A percentile compares a stretch with the other conserved stretches of the same genome.
Evolutionary conservation across 2,888 invertebrate genomes (phyloP).

Genomic region (Andrena haemorrhoa): DNA sequence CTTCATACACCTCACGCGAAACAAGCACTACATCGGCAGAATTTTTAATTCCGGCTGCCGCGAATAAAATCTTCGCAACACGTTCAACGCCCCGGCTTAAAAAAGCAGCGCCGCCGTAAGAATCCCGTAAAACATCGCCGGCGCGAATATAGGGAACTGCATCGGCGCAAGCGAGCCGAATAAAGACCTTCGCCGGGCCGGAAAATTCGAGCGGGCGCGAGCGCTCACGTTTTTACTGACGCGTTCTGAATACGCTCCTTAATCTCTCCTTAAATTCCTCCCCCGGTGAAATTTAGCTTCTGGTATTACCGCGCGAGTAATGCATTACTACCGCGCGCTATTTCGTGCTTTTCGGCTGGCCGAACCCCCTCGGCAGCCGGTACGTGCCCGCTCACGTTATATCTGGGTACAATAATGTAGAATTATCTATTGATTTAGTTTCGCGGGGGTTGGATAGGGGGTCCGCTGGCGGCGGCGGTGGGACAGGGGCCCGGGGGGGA

Average conservation of each 20-base stretch:
- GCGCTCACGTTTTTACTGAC: conserved; percentile 20
- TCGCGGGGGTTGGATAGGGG: neutral
- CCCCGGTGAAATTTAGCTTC: conserved; percentile 21
- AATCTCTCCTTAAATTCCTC: conserved; percentile 33
- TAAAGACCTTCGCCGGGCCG: conserved; percentile 20
- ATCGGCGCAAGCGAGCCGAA: conserved; percentile 6
- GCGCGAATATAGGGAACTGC: neutral
- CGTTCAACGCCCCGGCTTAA: neutral
- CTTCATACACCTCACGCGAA: too few relatives aligned
- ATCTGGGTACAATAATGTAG: conserved; percentile 60
- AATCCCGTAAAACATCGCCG: neutral
- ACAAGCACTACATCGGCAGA: too few relatives aligned
- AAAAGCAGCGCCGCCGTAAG: neutral
- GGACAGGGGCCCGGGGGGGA: conserved; percentile 37
- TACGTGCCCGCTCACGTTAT: conserved; percentile 57
- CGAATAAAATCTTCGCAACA: conserved; percentile 9
- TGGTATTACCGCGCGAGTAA: conserved; percentile 7
- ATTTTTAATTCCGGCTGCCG: neutral
- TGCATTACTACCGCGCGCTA: conserved; percentile 9
- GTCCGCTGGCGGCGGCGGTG: neutral
- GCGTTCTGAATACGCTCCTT: conserved; percentile 37
- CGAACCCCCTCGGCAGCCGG: conserved; percentile 43
- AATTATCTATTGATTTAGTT: conserved; percentile 70
- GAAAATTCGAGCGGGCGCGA: conserved; percentile 12
- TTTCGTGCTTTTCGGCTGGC: conserved; percentile 51